These are phyloP conservation scores for Lamellibrachia satsuma DNA, from an alignment of 2,888 invertebrate genomes.

Conservation along the genomic window DNA sequence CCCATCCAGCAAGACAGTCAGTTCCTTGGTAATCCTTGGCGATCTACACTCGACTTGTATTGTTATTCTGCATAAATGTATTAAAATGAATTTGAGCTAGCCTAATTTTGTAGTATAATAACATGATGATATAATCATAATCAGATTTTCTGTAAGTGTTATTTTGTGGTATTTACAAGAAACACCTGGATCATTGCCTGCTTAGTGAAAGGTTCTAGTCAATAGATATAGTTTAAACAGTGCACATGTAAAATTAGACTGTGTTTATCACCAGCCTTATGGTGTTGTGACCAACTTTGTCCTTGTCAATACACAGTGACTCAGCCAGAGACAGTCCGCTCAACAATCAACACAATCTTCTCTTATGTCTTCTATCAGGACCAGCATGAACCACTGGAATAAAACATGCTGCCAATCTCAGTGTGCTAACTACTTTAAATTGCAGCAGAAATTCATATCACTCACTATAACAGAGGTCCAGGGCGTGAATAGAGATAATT, in stretches of 20 bases:
- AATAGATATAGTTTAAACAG: neutral
- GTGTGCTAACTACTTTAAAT: neutral
- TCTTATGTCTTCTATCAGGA: neutral
- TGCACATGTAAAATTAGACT: neutral
- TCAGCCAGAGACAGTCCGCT: neutral
- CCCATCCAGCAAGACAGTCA: too few relatives aligned
- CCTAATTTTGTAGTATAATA: too few relatives aligned
- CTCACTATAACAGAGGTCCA: neutral
- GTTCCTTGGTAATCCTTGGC: too few relatives aligned
- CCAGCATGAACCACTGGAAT: neutral
- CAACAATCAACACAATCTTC: neutral
- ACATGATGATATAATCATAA: too few relatives aligned
- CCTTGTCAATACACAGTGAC: neutral
- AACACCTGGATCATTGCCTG: neutral
- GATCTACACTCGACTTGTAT: too few relatives aligned
- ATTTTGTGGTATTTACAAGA: neutral
- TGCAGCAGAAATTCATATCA: neutral
- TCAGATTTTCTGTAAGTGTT: neutral
- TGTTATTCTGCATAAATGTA: too few relatives aligned
- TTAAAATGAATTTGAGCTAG: too few relatives aligned
- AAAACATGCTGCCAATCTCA: neutral
- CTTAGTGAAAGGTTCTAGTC: neutral
- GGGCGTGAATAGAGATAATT: slow-evolving; percentile 6
- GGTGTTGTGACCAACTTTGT: neutral
- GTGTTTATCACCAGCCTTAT: neutral